These are phyloP conservation scores for Labia minor DNA, from an alignment of 2,888 invertebrate species.

Conservation along the genomic window DNA sequence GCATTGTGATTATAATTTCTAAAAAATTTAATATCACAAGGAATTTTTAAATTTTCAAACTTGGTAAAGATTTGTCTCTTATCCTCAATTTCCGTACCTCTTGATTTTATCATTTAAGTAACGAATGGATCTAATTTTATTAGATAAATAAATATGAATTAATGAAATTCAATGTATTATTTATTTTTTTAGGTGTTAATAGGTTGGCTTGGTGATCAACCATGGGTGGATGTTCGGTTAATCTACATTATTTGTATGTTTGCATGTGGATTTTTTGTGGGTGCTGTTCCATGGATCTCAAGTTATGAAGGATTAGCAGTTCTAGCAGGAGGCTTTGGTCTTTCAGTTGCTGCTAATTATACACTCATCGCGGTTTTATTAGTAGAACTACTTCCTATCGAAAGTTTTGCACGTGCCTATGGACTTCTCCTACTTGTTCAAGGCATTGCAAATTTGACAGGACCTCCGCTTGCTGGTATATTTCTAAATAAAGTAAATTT, in stretches of 20 bases:
- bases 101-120: too few relatives aligned
- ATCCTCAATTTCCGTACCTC: too few relatives aligned
- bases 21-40: too few relatives aligned
- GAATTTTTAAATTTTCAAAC: too few relatives aligned
- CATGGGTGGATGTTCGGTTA: slow-evolving; percentile 61
- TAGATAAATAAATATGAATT: too few relatives aligned
- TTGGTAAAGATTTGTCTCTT: too few relatives aligned
- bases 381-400: slow-evolving; percentile 79
- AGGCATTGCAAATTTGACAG: slow-evolving; percentile 79
- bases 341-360: slow-evolving; percentile 86
- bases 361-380: slow-evolving; percentile 81
- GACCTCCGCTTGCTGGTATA: slow-evolving; percentile 79
- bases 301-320: slow-evolving; percentile 48
- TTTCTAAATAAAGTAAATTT: not conserved
- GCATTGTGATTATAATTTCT: too few relatives aligned
- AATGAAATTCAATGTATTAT: too few relatives aligned
- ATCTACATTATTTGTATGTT: slow-evolving; percentile 75
- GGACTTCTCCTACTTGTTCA: slow-evolving; percentile 78
- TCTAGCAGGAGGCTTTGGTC: slow-evolving; percentile 70
- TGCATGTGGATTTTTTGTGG: slow-evolving; percentile 55
- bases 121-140: too few relatives aligned
- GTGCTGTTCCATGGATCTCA: slow-evolving; percentile 52
- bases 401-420: slow-evolving; percentile 83
- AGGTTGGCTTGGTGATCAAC: slow-evolving; percentile 78
- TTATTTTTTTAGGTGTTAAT: slow-evolving; percentile 53